Evolutionary conservation across 1,140 invertebrate species (phyloP), one percentile per base, ranked within the genome.

Genomic region (Rhopalosiphum maidis): DNA sequence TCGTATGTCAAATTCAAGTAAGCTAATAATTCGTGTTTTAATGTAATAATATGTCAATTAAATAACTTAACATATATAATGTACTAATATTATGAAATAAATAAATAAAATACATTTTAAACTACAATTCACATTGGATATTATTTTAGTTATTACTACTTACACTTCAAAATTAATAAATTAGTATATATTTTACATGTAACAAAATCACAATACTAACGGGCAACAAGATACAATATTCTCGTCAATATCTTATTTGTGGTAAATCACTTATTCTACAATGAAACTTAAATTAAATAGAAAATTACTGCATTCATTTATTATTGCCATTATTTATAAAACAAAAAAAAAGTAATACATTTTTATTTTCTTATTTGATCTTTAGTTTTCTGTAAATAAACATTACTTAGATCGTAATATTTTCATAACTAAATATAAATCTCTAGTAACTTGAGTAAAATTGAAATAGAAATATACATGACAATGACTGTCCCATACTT

Each of bases 1-100:
- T 98, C 94, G 97, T 98, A 95, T 98, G 97, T 95, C 97, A 98
- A 96, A 98, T 98, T 95, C 97, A 98, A 97, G 97, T 98, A 96
- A 96, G 95, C 92, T 51, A 41, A 88, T 48, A 60, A 86, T 43
- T 41, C 9, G 3, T 25, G 23, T 41, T 25, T 25, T 55, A 25
- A 55, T 55, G 7, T 23, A 8, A 25, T 41, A 41, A 41, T 41
- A 41, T 41, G 41, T 41, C 41, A 41, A 41, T 41, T 41, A 41
- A 41, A 41, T 41, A 41, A 41, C 3, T 41, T 41, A 41, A 41
- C 41, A 41, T 41, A 41, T 41, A 41, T 41, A 41, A 41, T 41
- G 41, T 41, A 41, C 41, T 41, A 41, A 7, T 25, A 22, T 21
- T 25, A 55, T 55, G 15, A 5, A 55, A 55, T 9, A 0, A 55